These are phyloP conservation scores for Otus scops DNA, from an alignment of 2,797 vertebrate species.

Conservation along the genomic window DNA sequence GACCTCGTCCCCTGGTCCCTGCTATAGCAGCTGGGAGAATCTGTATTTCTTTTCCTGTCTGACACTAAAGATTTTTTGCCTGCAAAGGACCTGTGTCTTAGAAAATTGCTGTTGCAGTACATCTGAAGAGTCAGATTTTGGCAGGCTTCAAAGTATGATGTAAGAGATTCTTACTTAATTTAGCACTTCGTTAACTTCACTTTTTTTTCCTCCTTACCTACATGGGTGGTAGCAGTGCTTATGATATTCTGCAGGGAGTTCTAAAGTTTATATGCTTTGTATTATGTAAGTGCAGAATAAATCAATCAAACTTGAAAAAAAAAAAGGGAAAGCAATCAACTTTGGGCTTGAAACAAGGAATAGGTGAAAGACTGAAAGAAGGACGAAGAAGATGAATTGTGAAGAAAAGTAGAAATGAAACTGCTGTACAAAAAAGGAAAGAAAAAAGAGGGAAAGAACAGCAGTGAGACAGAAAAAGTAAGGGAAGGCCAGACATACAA, in stretches of 20 bases:
- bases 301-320: neutral
- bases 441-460: neutral
- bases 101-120: slow-evolving; percentile 6
- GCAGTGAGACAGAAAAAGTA: neutral
- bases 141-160: slow-evolving; percentile 43
- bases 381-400: neutral
- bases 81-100: neutral
- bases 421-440: neutral
- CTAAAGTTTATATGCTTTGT: neutral
- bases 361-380: neutral
- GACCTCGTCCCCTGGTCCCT: neutral
- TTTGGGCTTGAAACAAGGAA: neutral
- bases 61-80: neutral
- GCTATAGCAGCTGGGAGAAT: neutral
- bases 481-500: neutral
- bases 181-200: slow-evolving; percentile 29
- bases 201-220: neutral
- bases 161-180: slow-evolving; percentile 59
- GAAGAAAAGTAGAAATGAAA: neutral
- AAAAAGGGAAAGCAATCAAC: neutral
- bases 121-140: slow-evolving; percentile 42
- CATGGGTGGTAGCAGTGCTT: neutral
- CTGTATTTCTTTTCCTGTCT: neutral
- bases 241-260: neutral
- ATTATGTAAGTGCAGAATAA: neutral